A percentile compares a stretch with the other conserved stretches of the same genome.
Conservation (phyloP, 2,797 vertebrate genomes). For the Setipinna tenuifilis region DNA sequence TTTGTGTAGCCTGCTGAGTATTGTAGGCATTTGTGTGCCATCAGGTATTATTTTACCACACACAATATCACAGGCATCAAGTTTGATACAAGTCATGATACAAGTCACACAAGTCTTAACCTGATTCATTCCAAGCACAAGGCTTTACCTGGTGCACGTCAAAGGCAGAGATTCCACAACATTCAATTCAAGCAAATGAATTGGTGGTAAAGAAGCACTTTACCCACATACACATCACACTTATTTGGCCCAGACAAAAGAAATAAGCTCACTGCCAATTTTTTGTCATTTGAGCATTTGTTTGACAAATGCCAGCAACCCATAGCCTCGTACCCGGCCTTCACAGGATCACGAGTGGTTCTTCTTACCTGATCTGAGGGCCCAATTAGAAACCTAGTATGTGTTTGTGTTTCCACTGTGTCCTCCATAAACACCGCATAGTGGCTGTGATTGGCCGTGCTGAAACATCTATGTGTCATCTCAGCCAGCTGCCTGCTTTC, state of each 20-base stretch:
- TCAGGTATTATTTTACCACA: background rate
- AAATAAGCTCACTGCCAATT: background rate
- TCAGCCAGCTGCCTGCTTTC: background rate
- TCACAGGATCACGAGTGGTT: too few relatives aligned
- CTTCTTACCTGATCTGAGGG: too few relatives aligned
- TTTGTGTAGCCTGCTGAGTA: background rate
- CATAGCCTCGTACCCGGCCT: too few relatives aligned
- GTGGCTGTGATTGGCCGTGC: background rate
- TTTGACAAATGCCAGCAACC: too few relatives aligned
- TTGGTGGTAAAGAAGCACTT: background rate
- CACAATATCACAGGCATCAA: background rate
- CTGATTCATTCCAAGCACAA: too few relatives aligned
- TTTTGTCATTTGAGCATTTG: background rate
- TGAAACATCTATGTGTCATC: background rate
- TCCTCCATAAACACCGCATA: background rate
- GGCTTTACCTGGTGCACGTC: too few relatives aligned
- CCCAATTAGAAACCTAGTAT: background rate
- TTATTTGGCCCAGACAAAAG: background rate
- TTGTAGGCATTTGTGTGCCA: background rate
- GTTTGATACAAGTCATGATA: too few relatives aligned
- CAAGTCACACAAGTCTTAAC: too few relatives aligned
- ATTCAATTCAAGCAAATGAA: background rate
- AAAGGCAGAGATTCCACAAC: too few relatives aligned
- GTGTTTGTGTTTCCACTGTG: background rate
- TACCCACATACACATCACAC: background rate